Evolutionary conservation across 1,140 invertebrate species (phyloP).

Genomic region (Carcinoscorpius rotundicauda): DNA sequence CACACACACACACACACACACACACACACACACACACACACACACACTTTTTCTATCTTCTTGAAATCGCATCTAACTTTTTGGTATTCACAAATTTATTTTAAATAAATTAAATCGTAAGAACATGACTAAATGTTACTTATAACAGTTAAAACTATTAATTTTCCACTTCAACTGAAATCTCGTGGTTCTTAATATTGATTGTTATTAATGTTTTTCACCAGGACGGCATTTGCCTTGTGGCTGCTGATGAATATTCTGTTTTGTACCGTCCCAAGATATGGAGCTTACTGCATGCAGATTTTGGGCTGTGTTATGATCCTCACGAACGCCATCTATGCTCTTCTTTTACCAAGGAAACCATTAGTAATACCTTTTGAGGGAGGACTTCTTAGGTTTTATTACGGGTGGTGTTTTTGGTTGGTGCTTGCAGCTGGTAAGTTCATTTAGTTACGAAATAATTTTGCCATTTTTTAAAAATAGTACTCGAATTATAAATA

Average conservation of each 20-base stretch:
- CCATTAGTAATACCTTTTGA: constrained; percentile 78
- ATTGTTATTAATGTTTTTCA: constrained; percentile 25
- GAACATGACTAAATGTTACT: no score
- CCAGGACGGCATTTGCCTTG: constrained; percentile 70
- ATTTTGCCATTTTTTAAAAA: no score
- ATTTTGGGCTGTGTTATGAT: constrained; percentile 62
- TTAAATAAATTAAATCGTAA: no score
- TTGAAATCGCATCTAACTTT: no score
- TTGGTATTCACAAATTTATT: no score
- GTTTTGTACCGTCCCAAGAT: constrained; percentile 78
- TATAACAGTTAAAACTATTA: no score
- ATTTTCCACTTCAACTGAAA: no score
- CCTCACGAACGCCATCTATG: constrained; percentile 66
- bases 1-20: no score
- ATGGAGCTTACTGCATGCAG: constrained; percentile 80
- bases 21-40: no score
- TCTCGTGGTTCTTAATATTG: no score
- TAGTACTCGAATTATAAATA: no score
- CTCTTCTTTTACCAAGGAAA: constrained; percentile 60
- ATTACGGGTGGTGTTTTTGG: constrained; percentile 89
- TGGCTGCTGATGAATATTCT: constrained; percentile 89
- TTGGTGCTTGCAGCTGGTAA: constrained; percentile 72
- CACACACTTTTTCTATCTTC: no score
- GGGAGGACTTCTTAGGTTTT: constrained; percentile 54
- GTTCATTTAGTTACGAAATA: constrained; percentile 5